These are phyloP conservation scores for Thalassophryne amazonica DNA, from an alignment of 2,797 vertebrate genomes.

Conservation along the genomic window DNA sequence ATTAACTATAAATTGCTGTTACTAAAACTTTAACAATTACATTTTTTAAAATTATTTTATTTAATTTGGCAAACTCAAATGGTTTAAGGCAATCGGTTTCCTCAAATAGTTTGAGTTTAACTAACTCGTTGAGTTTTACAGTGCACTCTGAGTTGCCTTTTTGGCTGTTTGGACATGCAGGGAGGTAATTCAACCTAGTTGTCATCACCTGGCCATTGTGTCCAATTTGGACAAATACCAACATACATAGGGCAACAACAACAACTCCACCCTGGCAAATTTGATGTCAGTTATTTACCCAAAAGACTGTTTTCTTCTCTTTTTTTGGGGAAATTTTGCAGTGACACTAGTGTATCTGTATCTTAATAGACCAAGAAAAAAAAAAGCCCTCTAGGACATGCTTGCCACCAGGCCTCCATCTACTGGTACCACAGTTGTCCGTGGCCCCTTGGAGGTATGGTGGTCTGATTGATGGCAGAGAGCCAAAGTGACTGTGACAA, in stretches of 20 bases:
- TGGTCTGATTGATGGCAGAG: slow-evolving; percentile 46
- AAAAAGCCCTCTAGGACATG: slow-evolving; percentile 39
- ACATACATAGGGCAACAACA: slow-evolving; percentile 60
- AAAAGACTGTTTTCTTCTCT: slow-evolving; percentile 51
- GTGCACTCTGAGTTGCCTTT: slow-evolving; percentile 25
- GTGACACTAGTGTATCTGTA: slow-evolving; percentile 10
- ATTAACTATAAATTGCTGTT: too few species aligned
- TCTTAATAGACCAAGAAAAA: not conserved
- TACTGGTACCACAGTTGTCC: slow-evolving; percentile 41
- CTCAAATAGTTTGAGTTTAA: too few species aligned
- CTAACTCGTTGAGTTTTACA: too few species aligned
- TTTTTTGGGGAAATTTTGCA: slow-evolving; percentile 33
- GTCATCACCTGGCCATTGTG: slow-evolving; percentile 48
- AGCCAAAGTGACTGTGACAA: slow-evolving; percentile 57
- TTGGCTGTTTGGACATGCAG: slow-evolving; percentile 35
- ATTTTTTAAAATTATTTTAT: too few species aligned
- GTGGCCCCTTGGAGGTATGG: slow-evolving; percentile 46
- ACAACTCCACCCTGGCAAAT: slow-evolving; percentile 48
- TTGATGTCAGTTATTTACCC: slow-evolving; percentile 66
- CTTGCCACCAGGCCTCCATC: slow-evolving; percentile 12
- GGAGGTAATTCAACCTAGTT: slow-evolving; percentile 59
- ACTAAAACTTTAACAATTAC: too few species aligned
- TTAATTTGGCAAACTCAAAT: too few species aligned
- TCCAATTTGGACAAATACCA: slow-evolving; percentile 67
- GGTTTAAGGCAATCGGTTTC: too few species aligned